Percentiles rank a stretch among this genome's conserved stretches.
These are phyloP conservation scores for Eufriesea mexicana DNA, from an alignment of 1,140 invertebrate genomes.

Conservation along the genomic window DNA sequence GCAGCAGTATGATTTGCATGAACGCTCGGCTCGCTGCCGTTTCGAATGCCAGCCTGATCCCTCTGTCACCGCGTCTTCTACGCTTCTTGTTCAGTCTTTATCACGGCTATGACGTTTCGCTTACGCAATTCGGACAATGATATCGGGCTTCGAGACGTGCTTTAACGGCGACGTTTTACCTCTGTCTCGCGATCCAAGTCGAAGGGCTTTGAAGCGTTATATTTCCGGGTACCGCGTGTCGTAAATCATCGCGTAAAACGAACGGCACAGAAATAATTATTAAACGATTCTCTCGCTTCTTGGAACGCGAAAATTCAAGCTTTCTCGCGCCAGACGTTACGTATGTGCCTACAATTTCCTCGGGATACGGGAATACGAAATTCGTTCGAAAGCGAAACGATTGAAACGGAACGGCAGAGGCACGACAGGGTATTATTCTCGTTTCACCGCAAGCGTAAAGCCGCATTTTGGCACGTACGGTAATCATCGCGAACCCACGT, in stretches of 20 bases:
- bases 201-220: background rate
- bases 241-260: too few species aligned
- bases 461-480: conserved; percentile 72
- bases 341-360: too few species aligned
- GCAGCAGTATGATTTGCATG: conserved; percentile 29
- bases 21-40: background rate
- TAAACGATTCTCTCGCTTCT: too few species aligned
- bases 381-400: too few species aligned
- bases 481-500: conserved; percentile 61
- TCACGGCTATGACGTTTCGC: background rate
- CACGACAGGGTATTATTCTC: background rate
- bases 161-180: background rate
- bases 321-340: too few species aligned
- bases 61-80: background rate
- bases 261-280: too few species aligned
- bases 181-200: background rate
- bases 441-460: conserved; percentile 40
- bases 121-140: background rate
- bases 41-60: background rate
- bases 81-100: background rate
- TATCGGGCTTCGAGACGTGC: too few species aligned
- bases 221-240: background rate
- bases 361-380: too few species aligned
- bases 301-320: too few species aligned
- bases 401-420: too few species aligned